phyloP scores from a whole-genome alignment of 2,797 vertebrate species.

The Philypnodon macrostomus region DNA sequence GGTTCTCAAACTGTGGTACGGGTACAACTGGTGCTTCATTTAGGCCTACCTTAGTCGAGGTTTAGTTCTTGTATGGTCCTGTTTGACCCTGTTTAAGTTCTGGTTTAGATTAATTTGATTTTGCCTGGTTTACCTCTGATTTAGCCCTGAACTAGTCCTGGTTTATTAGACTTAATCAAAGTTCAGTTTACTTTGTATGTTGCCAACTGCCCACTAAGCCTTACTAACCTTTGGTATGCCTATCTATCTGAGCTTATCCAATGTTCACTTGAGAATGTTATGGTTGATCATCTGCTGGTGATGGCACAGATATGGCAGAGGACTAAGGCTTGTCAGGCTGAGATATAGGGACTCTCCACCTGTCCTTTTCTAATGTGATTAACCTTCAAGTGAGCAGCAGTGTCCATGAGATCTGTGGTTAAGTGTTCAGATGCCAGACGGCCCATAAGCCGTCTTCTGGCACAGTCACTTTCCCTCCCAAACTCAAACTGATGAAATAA shows the following conservation, averaged over 20 bases:
- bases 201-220: conserved; percentile 12
- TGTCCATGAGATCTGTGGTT: conserved; percentile 53
- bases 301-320: conserved; percentile 22
- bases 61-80: too few species aligned
- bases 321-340: conserved; percentile 34
- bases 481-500: background rate
- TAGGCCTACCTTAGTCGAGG: too few species aligned
- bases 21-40: too few species aligned
- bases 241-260: background rate
- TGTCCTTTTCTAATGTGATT: conserved; percentile 65
- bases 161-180: too few species aligned
- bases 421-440: conserved; percentile 58
- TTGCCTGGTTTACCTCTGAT: too few species aligned
- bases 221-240: conserved; percentile 10
- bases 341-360: conserved; percentile 59
- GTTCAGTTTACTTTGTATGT: conserved; percentile 27
- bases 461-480: conserved; percentile 49
- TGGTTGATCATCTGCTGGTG: conserved; percentile 1
- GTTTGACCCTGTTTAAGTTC: too few species aligned
- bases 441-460: conserved; percentile 46
- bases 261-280: background rate
- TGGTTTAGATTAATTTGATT: too few species aligned
- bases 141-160: too few species aligned
- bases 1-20: too few species aligned
- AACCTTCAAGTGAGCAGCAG: conserved; percentile 53